phyloP scores from a whole-genome alignment of 1,140 invertebrate genomes.

The Phortica variegata region DNA sequence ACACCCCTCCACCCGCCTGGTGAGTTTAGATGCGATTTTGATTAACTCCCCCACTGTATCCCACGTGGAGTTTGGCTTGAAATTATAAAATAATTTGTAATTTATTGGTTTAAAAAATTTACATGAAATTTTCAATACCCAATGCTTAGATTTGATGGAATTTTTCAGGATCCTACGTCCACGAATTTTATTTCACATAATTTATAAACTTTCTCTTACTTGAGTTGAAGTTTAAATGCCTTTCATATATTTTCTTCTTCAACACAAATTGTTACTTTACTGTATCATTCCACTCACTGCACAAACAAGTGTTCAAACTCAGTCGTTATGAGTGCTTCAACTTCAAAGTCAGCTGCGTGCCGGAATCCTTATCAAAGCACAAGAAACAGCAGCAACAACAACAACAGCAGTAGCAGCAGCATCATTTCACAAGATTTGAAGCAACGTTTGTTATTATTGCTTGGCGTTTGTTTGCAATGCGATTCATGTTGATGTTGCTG shows the following conservation, averaged over 20 bases:
- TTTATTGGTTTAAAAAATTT: neutral
- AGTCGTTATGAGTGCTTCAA: too few species aligned
- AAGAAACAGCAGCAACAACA: constrained; percentile 1
- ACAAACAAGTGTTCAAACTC: too few species aligned
- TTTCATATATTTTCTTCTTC: constrained; percentile 11
- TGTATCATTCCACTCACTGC: constrained; percentile 46
- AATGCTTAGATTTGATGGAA: constrained; percentile 5
- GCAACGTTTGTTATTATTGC: too few species aligned
- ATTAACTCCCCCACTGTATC: too few species aligned
- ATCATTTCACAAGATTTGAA: constrained; percentile 5
- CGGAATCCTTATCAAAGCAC: constrained; percentile 27
- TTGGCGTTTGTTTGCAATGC: too few species aligned
- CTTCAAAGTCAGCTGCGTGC: too few species aligned
- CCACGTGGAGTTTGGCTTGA: too few species aligned
- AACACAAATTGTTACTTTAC: constrained; percentile 18
- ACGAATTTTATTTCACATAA: constrained; percentile 1
- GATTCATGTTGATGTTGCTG: constrained; percentile 18
- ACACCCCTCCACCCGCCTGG: too few species aligned
- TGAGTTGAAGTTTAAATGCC: neutral
- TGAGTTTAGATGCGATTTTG: neutral
- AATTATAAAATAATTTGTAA: too few species aligned
- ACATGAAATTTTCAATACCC: neutral
- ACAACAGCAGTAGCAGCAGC: constrained; percentile 6
- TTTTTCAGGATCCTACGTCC: neutral
- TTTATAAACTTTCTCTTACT: constrained; percentile 8